These are phyloP conservation scores for Calliphora vicina DNA, from an alignment of 1,140 invertebrate genomes.

Conservation along the genomic window DNA sequence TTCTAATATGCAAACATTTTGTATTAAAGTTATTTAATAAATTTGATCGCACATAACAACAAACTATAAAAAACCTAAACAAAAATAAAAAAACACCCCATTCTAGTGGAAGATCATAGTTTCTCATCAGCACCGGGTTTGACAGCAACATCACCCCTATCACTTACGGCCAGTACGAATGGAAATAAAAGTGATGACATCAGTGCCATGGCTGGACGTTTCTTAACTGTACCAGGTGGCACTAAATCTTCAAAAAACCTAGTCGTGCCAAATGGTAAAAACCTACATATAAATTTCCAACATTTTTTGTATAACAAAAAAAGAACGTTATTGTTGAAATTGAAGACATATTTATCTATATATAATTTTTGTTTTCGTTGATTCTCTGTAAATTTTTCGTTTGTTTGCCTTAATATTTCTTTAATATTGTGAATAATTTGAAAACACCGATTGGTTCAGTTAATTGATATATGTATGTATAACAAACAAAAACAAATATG, in stretches of 20 bases:
- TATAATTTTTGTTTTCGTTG: too few species aligned
- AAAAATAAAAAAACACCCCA: constrained; percentile 40
- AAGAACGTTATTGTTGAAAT: constrained; percentile 18
- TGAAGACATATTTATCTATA: neutral
- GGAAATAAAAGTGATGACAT: constrained; percentile 46
- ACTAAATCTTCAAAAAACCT: constrained; percentile 49
- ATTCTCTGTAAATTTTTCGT: neutral
- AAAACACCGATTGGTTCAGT: neutral
- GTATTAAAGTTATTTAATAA: too few species aligned
- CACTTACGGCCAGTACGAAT: constrained; percentile 46
- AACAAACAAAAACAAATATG: neutral
- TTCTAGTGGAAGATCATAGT: constrained; percentile 60
- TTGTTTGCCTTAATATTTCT: neutral
- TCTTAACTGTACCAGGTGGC: constrained; percentile 59
- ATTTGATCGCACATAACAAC: neutral
- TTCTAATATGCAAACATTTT: too few species aligned
- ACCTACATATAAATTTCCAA: too few species aligned
- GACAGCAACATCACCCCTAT: constrained; percentile 43
- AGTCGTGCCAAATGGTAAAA: constrained; percentile 42
- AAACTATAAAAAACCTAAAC: neutral
- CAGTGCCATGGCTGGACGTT: constrained; percentile 50
- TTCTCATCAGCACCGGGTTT: constrained; percentile 51
- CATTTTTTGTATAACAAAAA: neutral
- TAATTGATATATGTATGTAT: neutral
- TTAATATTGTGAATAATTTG: neutral